Percentiles rank a stretch among this genome's conserved stretches.
These are phyloP conservation scores for Chaetops frenatus DNA, from an alignment of 2,113 vertebrate genomes.

Conservation along the genomic window DNA sequence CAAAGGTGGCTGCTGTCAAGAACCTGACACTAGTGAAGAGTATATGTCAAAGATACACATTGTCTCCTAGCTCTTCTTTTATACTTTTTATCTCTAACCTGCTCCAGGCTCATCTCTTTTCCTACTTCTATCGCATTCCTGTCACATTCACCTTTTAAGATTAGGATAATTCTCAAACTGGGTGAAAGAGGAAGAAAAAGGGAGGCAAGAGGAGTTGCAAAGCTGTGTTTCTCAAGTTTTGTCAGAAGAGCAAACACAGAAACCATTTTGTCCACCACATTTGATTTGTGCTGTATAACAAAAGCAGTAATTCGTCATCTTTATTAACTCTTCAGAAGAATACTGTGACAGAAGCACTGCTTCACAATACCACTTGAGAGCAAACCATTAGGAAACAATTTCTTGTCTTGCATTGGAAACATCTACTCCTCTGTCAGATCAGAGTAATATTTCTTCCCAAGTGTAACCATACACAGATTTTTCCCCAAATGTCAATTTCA, in stretches of 20 bases:
- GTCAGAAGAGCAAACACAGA: not conserved
- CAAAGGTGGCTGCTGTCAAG: not conserved
- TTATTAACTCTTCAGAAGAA: not conserved
- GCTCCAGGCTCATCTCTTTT: not conserved
- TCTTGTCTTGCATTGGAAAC: not conserved
- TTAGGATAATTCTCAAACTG: not conserved
- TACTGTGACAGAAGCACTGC: not conserved
- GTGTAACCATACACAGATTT: not conserved
- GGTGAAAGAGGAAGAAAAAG: not conserved
- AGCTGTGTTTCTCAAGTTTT: not conserved
- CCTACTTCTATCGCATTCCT: not conserved
- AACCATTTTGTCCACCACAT: not conserved
- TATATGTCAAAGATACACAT: accelerated
- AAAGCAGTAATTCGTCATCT: not conserved
- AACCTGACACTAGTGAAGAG: not conserved
- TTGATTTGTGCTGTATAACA: not conserved
- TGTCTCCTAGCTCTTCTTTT: not conserved
- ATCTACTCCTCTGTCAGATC: not conserved
- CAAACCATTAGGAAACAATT: not conserved
- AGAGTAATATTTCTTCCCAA: not conserved
- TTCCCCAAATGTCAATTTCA: not conserved
- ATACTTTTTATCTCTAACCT: not conserved
- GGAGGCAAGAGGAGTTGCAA: not conserved
- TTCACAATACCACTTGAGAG: not conserved
- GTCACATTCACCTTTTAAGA: not conserved